phyloP scores from a whole-genome alignment of 2,888 invertebrate genomes.

The Xylota sylvarum region DNA sequence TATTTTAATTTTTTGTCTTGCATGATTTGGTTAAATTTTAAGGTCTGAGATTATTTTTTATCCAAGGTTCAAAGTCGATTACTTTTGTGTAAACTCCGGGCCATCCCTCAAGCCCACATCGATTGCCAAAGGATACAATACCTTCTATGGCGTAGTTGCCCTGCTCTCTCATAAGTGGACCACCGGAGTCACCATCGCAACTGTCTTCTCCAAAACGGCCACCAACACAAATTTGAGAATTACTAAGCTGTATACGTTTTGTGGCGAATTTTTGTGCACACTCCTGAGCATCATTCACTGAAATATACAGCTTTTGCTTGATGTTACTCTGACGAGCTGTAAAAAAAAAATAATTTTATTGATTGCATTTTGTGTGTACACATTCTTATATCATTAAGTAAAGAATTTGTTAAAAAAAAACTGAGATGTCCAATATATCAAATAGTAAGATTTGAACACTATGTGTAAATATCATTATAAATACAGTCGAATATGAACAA shows the following conservation, averaged over 20 bases:
- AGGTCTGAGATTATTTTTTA: constrained; percentile 85
- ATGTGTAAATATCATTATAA: too few relatives aligned
- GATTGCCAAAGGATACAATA: constrained; percentile 86
- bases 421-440: too few relatives aligned
- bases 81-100: constrained; percentile 90
- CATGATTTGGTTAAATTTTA: constrained; percentile 78
- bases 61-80: constrained; percentile 88
- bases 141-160: constrained; percentile 83
- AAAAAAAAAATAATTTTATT: not conserved
- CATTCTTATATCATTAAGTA: too few relatives aligned
- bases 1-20: not conserved
- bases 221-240: constrained; percentile 82
- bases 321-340: constrained; percentile 81
- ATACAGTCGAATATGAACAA: too few relatives aligned
- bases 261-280: constrained; percentile 84
- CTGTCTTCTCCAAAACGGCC: constrained; percentile 86
- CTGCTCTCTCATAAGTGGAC: constrained; percentile 86
- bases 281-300: constrained; percentile 84
- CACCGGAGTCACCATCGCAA: constrained; percentile 89
- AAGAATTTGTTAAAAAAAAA: too few relatives aligned
- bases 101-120: constrained; percentile 85
- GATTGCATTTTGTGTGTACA: too few relatives aligned
- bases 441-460: too few relatives aligned
- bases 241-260: constrained; percentile 78
- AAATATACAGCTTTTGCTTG: constrained; percentile 85